phyloP scores from a whole-genome alignment of 2,113 vertebrate species.

The Alces alces region DNA sequence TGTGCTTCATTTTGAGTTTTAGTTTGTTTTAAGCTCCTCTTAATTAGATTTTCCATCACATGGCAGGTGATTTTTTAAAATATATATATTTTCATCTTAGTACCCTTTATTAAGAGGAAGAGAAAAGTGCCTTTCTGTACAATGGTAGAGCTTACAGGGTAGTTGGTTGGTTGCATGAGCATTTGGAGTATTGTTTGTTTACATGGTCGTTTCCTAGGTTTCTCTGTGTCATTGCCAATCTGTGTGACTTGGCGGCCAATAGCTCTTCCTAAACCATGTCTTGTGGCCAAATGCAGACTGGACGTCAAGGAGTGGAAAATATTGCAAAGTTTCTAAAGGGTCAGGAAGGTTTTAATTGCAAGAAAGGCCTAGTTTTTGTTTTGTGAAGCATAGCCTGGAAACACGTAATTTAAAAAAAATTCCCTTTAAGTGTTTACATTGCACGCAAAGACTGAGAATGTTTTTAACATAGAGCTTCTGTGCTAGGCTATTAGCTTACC shows the following conservation, averaged over 20 bases:
- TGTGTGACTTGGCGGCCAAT: slow-evolving; percentile 50
- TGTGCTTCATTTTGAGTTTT: neutral
- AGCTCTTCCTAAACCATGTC: slow-evolving; percentile 30
- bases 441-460: neutral
- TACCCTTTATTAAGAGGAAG: slow-evolving; percentile 24
- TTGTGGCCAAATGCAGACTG: slow-evolving; percentile 45
- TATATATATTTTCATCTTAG: neutral
- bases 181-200: slow-evolving; percentile 58
- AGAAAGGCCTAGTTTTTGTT: slow-evolving; percentile 43
- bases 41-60: neutral
- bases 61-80: neutral
- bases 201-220: slow-evolving; percentile 60
- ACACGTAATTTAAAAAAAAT: neutral
- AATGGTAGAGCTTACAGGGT: neutral
- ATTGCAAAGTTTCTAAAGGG: slow-evolving; percentile 53
- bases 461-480: neutral
- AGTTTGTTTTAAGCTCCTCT: neutral
- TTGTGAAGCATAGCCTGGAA: neutral
- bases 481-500: neutral
- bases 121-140: neutral
- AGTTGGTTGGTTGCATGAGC: neutral
- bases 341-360: slow-evolving; percentile 44
- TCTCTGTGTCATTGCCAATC: slow-evolving; percentile 57
- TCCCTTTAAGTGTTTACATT: neutral
- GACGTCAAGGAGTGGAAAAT: slow-evolving; percentile 59